Evolutionary conservation across 2,888 invertebrate species (phyloP), one percentile per base, ranked within the genome.

Genomic region (Pocota personata): DNA sequence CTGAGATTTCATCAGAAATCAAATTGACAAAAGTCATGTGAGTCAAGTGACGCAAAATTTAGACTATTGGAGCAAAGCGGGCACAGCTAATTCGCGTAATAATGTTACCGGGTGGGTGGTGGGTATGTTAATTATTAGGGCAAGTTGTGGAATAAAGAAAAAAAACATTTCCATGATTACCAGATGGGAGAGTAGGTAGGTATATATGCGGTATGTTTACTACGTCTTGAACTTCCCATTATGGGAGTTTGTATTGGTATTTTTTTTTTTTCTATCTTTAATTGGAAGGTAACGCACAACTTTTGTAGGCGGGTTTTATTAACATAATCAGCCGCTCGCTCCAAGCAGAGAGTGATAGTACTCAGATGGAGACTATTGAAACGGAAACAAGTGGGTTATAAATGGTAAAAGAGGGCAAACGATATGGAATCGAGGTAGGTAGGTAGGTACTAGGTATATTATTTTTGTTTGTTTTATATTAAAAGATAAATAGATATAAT

Each of bases 231-330:
- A 50, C 69, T 32, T 79, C 55, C 40, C 14, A 14, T 72, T 43
- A 71, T 75, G 66, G 35, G 12, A 52, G 24, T 73, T 78, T 2
- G 8, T 57, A 32, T 48, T 35, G 27, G 64, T 40, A 24, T 35
- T 16, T 10, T 27, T 43, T 50, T 32, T 50, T 16, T 27, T 60
- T 43, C 6, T 30, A 1, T 19, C 37, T 37, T 24, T 60, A 43
- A 46, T 80, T 67, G 58, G 30, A 50, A 52, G 71, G 52, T 58
- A 60, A 35, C 66, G 43, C 48, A 19, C 32, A 52, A 19, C 7
- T 66, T 37, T 83, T 43, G 82, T 67, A 80, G 80, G 80, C 52
- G 80, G 80, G 14, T 82, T 82, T 50, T 58, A 76, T 82, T 82
- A 76, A 43, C 76, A 76, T 77, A 64, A 71, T 64, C 30, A 69